Evolutionary conservation across 2,113 vertebrate genomes (phyloP), one percentile per base, ranked within the genome.

Genomic region (Labeo catla): DNA sequence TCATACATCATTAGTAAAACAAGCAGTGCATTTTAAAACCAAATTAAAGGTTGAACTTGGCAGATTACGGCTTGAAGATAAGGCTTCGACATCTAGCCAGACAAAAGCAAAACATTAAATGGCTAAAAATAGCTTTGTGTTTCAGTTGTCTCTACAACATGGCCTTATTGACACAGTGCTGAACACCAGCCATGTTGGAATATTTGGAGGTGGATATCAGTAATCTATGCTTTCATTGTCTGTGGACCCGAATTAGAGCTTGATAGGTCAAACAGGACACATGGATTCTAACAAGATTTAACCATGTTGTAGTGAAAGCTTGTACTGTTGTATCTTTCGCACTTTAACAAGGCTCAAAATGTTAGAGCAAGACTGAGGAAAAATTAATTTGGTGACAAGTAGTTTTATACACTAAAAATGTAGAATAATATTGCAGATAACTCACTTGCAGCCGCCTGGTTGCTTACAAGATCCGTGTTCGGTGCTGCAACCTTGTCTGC

Each of bases 391-490:
- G 6, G 13, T 77, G 74, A 50, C 61, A 66, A 73, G 21, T 34
- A 8, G 8, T 65, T 76, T 57, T 45, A 13, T 19, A 63, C 36
- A 66, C 49, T 10, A 78, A 77, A 80, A 13, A 19, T 39, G 16
- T 45, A 2, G 36, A 34, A 61, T 39, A 89, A 65, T 23, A 49
- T 79, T 72, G 45, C 23, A 73, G 21, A 76, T 76, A 76, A 91
- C 94, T 97, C 97, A 99, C 98, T 96, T 98, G 97, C 98, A 99
- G 89, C 95, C 97, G 87, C 97, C 98, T 15, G 98, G 98, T 90
- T 95, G 91, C 91, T 97, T 97, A 92, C 98, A 99, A 54, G 96
- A 97, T 28, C 98, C 98, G 21, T 99, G 98, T 91, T 97, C 97
- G 57, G 95, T 96, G 93, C 96, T 99, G 94, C 98, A 99, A 92